Conservation (phyloP, 2,888 invertebrate genomes). For the Hartigia nigra region DNA sequence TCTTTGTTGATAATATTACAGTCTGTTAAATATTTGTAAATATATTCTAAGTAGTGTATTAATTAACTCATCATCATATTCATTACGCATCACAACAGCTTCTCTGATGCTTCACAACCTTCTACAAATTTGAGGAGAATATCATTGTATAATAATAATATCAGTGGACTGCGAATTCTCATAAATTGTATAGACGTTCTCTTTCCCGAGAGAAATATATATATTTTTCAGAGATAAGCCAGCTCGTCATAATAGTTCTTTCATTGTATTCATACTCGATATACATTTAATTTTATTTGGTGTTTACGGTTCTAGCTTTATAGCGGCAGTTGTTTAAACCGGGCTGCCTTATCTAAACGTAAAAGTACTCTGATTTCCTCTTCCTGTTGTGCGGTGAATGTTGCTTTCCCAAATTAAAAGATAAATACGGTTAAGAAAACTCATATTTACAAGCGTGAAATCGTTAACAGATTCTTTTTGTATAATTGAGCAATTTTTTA, state of each 20-base stretch:
- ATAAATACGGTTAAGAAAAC: not conserved
- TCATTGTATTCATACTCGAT: not conserved
- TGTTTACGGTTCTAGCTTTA: not conserved
- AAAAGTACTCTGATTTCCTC: not conserved
- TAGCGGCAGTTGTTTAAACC: not conserved
- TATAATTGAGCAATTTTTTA: not conserved
- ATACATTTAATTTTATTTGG: not conserved
- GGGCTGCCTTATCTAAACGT: not conserved
- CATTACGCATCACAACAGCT: not conserved
- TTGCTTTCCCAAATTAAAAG: not conserved
- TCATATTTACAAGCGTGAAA: not conserved
- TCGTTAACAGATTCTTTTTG: not conserved
- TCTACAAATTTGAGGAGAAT: constrained; percentile 6
- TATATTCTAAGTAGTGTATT: not conserved
- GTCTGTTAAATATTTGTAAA: not conserved
- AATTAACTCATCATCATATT: not conserved
- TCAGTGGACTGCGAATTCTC: not conserved
- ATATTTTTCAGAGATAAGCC: not conserved
- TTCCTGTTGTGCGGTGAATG: not conserved
- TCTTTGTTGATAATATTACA: too few relatives aligned
- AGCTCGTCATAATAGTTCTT: not conserved
- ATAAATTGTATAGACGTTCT: not conserved
- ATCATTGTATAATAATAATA: not conserved
- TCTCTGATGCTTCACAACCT: constrained; percentile 3
- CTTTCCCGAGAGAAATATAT: not conserved